Base-by-base conservation (phyloP, 2,888 invertebrate genomes). In the Sminthurinus aureus region DNA sequence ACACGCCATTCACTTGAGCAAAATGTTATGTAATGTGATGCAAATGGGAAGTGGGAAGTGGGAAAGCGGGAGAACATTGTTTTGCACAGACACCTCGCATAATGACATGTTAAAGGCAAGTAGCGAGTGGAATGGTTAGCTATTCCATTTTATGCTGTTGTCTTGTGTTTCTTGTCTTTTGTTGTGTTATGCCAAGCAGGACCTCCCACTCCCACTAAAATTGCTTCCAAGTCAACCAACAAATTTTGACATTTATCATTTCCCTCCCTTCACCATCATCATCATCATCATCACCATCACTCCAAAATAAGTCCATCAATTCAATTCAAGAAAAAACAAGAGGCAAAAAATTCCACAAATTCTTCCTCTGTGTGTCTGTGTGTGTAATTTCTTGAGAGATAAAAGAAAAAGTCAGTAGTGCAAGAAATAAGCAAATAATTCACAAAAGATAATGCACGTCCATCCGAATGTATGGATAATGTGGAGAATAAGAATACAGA, bases 61-160 rank as follows among this genome's bases (percentile, higher is more conserved):
- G 38, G 38, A 6, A 38, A 38, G 6, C 6, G 38, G 38, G 38
- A 38, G 67, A 67, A 8, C 76, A 73, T 83, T 83, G 81, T 83
- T 83, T 83, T 83, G 83, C 83, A 83, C 83, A 83, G 81, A 79
- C 76, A 83, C 80, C 83, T 83, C 83, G 26, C 38, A 22, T 80
- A 80, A 80, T 80, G 71, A 71, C 38, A 38, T 6, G 6, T 38
- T n/a, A n/a, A n/a, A n/a, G 38, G 38, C 38, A 38, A 38, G 38
- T 38, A n/a, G n/a, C n/a, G n/a, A n/a, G n/a, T n/a, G n/a, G n/a
- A n/a, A n/a, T n/a, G n/a, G n/a, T n/a, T n/a, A n/a, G n/a, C n/a
- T n/a, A n/a, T n/a, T n/a, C n/a, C n/a, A 38, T 38, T 38, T 38
- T 38, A 38, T 38, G 6, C 1, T 38, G 38, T 6, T 38, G 6